phyloP scores from a whole-genome alignment of 2,888 invertebrate species.

The Aelia acuminata region DNA sequence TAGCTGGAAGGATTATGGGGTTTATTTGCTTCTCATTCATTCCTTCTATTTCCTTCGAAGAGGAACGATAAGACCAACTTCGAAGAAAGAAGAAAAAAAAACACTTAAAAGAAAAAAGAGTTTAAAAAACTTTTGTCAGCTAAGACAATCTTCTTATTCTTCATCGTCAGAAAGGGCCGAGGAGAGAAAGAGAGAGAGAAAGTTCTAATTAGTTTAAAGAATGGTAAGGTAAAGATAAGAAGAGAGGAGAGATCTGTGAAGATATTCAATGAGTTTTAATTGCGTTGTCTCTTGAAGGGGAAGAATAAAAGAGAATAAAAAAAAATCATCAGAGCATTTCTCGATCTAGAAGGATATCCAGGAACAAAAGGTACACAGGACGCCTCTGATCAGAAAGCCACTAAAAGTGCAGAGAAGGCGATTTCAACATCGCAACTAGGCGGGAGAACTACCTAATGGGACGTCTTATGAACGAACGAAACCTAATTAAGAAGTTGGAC shows the following conservation, averaged over 20 bases:
- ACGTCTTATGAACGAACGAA: background rate
- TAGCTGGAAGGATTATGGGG: slow-evolving; percentile 19
- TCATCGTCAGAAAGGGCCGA: slow-evolving; percentile 28
- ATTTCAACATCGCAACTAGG: background rate
- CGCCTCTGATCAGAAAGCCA: background rate
- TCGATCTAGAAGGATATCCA: background rate
- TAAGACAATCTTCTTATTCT: slow-evolving; percentile 44
- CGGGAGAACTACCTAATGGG: background rate
- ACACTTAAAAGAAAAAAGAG: background rate
- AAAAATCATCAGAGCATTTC: background rate
- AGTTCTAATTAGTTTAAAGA: slow-evolving; percentile 58
- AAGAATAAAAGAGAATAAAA: background rate
- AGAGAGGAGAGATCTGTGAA: slow-evolving; percentile 1
- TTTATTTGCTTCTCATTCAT: slow-evolving; percentile 43
- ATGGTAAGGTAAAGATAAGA: background rate
- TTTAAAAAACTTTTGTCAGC: slow-evolving; percentile 40
- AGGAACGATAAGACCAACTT: slow-evolving; percentile 21
- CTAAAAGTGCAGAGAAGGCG: background rate
- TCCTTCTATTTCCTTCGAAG: background rate
- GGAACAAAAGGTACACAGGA: background rate
- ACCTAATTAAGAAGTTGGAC: slow-evolving; percentile 28
- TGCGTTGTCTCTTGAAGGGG: slow-evolving; percentile 1
- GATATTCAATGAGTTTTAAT: slow-evolving; percentile 42
- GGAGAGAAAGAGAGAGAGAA: no score
- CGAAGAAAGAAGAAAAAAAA: background rate